Percentiles rank a stretch among this genome's conserved stretches.
Evolutionary conservation across 2,113 vertebrate genomes (phyloP).

Genomic region (Phylloscopus whistleri): DNA sequence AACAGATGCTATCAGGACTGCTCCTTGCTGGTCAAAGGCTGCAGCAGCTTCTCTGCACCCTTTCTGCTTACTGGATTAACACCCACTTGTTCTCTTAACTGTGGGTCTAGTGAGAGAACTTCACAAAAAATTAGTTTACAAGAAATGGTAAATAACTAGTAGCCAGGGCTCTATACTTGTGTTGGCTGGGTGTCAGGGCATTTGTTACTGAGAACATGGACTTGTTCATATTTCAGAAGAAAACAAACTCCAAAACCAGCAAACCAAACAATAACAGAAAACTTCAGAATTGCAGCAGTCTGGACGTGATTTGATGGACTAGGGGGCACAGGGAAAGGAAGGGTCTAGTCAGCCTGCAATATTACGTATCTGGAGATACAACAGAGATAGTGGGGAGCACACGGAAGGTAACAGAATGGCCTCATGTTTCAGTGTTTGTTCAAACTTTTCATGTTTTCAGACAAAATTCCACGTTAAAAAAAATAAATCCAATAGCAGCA

Average conservation of each 20-base stretch:
- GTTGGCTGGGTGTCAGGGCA: neutral
- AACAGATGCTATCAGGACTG: constrained; percentile 24
- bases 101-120: neutral
- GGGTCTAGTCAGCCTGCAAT: neutral
- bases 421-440: neutral
- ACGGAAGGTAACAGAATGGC: neutral
- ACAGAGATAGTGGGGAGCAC: neutral
- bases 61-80: neutral
- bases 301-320: neutral
- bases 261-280: neutral
- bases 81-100: neutral
- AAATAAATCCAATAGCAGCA: neutral
- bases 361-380: neutral
- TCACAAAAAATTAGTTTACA: neutral
- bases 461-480: neutral
- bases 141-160: neutral
- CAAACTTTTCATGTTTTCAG: neutral
- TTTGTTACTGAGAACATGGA: neutral
- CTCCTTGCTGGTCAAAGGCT: neutral
- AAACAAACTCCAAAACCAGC: neutral
- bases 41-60: neutral
- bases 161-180: neutral
- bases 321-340: neutral
- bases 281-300: neutral
- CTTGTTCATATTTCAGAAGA: neutral